Evolutionary conservation across 2,888 invertebrate species (phyloP).

Genomic region (Cataglyphis rosenhaueri): DNA sequence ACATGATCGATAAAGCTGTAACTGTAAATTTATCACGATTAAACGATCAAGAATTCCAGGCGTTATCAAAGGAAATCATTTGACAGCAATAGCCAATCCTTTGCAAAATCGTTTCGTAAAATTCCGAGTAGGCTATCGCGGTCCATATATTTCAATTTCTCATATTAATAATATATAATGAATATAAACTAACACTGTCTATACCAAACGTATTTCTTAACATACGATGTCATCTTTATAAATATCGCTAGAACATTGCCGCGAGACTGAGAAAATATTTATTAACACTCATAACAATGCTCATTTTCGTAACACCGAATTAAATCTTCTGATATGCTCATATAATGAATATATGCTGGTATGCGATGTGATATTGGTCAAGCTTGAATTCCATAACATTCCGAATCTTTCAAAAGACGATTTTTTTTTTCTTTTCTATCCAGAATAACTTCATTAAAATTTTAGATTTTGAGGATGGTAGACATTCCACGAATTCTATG

Average conservation of each 20-base stretch:
- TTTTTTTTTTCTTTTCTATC: not conserved
- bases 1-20: constrained; percentile 28
- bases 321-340: constrained; percentile 21
- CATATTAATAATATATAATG: constrained; percentile 20
- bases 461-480: constrained; percentile 22
- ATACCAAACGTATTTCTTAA: not conserved
- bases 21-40: constrained; percentile 27
- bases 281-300: not conserved
- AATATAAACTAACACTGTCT: not conserved
- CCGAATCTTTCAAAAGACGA: not conserved
- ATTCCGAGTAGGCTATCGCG: constrained; percentile 16
- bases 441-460: constrained; percentile 35
- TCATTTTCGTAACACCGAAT: not conserved
- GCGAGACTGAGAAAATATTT: not conserved
- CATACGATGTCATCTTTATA: constrained; percentile 7
- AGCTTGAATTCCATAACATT: constrained; percentile 2
- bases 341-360: constrained; percentile 12
- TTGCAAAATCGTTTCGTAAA: constrained; percentile 5
- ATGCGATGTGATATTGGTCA: constrained; percentile 14
- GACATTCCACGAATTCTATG: constrained; percentile 15
- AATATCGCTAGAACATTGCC: not conserved
- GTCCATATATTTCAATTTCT: not conserved
- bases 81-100: constrained; percentile 1
- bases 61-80: constrained; percentile 13
- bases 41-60: not conserved